Conservation (phyloP, 2,113 vertebrate genomes). For the Shinisaurus crocodilurus region DNA sequence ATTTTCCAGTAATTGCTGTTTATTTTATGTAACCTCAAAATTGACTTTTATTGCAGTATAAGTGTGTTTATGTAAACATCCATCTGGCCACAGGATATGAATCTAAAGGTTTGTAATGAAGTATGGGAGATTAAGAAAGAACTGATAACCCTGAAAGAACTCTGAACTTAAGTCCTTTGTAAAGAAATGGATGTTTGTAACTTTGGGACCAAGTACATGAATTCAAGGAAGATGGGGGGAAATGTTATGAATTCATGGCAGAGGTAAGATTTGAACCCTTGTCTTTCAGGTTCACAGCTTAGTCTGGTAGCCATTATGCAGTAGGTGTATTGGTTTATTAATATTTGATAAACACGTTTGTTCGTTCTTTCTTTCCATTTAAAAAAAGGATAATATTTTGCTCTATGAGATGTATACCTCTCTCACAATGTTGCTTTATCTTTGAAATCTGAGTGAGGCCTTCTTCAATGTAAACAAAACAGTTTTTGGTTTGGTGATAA, state of each 20-base stretch:
- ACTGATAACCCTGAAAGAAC: slow-evolving; percentile 58
- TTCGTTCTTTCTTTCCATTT: not conserved
- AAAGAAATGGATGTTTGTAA: slow-evolving; percentile 37
- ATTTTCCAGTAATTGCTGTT: slow-evolving; percentile 66
- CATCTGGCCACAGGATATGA: slow-evolving; percentile 54
- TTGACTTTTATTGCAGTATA: slow-evolving; percentile 60
- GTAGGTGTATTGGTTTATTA: not conserved
- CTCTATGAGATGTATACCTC: slow-evolving; percentile 10
- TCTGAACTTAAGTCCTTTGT: slow-evolving; percentile 59
- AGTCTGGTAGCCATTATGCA: not conserved
- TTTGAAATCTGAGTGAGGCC: slow-evolving; percentile 43
- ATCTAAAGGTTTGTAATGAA: slow-evolving; percentile 36
- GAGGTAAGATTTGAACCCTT: not conserved
- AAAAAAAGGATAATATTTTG: not conserved
- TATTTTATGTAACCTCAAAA: slow-evolving; percentile 62
- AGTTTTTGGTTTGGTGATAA: slow-evolving; percentile 52
- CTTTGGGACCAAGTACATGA: slow-evolving; percentile 45
- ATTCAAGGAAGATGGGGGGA: slow-evolving; percentile 26
- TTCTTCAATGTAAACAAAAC: slow-evolving; percentile 11
- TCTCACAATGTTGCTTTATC: slow-evolving; percentile 17
- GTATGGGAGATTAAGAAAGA: slow-evolving; percentile 36
- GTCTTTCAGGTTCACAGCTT: not conserved
- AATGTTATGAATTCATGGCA: slow-evolving; percentile 35
- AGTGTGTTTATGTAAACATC: slow-evolving; percentile 69
- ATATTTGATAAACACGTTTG: not conserved